phyloP scores from a whole-genome alignment of 2,797 vertebrate genomes.

The Rhinophrynus dorsalis region DNA sequence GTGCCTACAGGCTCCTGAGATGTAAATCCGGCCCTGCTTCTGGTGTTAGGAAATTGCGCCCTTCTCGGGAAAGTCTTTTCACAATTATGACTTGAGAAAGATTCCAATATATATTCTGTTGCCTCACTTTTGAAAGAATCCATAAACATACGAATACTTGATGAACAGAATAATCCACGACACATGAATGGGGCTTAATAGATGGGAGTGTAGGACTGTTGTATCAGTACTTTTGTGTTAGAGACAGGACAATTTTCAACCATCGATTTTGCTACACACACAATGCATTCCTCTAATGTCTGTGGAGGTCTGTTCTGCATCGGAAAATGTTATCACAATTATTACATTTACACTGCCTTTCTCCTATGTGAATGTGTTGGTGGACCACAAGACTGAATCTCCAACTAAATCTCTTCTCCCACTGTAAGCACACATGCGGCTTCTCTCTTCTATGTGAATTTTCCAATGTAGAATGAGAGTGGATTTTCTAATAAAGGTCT shows the following conservation, averaged over 20 bases:
- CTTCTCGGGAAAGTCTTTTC: too few relatives aligned
- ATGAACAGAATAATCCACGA: too few relatives aligned
- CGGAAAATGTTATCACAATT: constrained; percentile 10
- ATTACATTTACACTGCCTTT: constrained; percentile 2
- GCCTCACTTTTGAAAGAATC: neutral
- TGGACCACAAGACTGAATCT: constrained; percentile 25
- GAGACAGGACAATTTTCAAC: neutral
- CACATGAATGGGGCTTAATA: too few relatives aligned
- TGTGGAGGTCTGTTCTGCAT: constrained; percentile 9
- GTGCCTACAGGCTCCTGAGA: too few relatives aligned
- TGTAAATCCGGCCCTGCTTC: too few relatives aligned
- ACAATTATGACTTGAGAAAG: neutral
- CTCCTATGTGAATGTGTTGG: constrained; percentile 14
- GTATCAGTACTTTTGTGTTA: neutral
- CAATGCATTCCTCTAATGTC: constrained; percentile 2
- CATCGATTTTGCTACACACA: neutral
- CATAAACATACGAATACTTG: too few relatives aligned
- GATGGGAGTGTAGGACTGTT: too few relatives aligned
- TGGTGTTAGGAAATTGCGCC: too few relatives aligned
- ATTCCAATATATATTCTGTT: neutral
- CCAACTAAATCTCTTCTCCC: constrained; percentile 13
- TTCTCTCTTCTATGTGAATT: constrained; percentile 14
- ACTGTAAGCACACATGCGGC: neutral
- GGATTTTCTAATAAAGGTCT: constrained; percentile 16
- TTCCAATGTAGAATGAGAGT: constrained; percentile 14